Conservation (phyloP, 1,140 invertebrate species). For the Bilobella aurantiaca region DNA sequence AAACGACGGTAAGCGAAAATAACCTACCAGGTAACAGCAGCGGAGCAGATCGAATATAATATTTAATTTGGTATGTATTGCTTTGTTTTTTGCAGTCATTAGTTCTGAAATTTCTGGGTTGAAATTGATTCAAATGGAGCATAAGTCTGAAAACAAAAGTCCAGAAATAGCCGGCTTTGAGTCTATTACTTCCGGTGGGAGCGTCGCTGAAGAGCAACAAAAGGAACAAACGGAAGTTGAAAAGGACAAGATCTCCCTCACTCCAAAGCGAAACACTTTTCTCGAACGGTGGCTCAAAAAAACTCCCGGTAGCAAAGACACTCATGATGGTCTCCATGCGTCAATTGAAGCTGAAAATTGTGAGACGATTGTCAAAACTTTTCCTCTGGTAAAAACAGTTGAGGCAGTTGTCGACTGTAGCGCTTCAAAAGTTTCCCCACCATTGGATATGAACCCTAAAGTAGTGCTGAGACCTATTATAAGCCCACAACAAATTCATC, state of each 20-base stretch:
- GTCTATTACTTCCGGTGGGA: neutral
- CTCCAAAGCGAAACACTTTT: constrained; percentile 11
- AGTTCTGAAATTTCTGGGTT: too few species aligned
- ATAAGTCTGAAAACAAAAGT: too few species aligned
- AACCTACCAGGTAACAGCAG: too few species aligned
- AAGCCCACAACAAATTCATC: neutral
- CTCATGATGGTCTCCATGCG: too few species aligned
- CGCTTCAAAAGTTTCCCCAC: neutral
- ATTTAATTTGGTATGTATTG: too few species aligned
- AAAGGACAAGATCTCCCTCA: neutral
- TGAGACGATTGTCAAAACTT: too few species aligned
- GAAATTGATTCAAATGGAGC: too few species aligned
- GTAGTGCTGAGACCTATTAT: constrained; percentile 5
- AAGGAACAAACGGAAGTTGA: constrained; percentile 2
- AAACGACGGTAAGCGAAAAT: too few species aligned
- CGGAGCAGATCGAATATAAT: too few species aligned
- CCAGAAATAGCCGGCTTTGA: too few species aligned
- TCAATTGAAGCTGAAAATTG: neutral
- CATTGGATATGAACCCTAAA: too few species aligned
- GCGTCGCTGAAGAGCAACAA: neutral
- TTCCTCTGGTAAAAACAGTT: neutral
- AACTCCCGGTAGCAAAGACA: neutral
- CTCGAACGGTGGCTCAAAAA: constrained; percentile 16
- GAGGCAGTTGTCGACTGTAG: neutral
- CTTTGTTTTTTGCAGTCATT: too few species aligned